Base-by-base conservation (phyloP, 2,888 invertebrate species). In the Bruchidius siliquastri region DNA sequence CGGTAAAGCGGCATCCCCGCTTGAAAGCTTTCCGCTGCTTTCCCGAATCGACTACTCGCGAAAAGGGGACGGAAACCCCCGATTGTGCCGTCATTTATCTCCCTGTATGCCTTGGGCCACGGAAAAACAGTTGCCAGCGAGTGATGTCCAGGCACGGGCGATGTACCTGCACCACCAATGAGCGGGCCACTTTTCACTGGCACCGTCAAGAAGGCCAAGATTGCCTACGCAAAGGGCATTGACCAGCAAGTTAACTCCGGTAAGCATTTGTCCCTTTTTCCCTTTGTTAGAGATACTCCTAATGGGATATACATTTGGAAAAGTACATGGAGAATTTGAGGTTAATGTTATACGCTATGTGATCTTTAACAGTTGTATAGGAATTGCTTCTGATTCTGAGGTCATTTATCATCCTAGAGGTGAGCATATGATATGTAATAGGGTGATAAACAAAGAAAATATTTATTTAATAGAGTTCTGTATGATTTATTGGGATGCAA, bases 181-280 rank as follows among this genome's bases (percentile, higher is more conserved):
- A 86, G 85, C 83, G 84, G 83, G 77, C 81, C 49, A 49, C 49
- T 87, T 79, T 83, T 87, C 79, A 86, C 85, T 80, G 78, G 77
- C 74, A 76, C 74, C 73, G 73, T 76, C 72, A 49, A 49, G 77
- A 78, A 74, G 78, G 76, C 75, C 74, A 77, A 74, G 77, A 74
- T 67, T 76, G 75, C 49, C 49, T 49, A 49, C 18, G 49, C 49
- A 3, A 49, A 18, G 18, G 49, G 49, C 49, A 49, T 49, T 49
- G 49, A 49, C 49, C 49, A 49, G 49, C 49, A 49, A 49, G 49
- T 49, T 49, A 49, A 49, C 49, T 49, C 49, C 49, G 49, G 49
- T 49, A 49, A 49, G 49, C 49, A 13, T 49, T 49, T 13, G 18
- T 3, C 18, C 49, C 49, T 49, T 1, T 49, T 49, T 49, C 49